Evolutionary conservation across 2,113 vertebrate genomes (phyloP).

Genomic region (Melanerpes formicivorus): DNA sequence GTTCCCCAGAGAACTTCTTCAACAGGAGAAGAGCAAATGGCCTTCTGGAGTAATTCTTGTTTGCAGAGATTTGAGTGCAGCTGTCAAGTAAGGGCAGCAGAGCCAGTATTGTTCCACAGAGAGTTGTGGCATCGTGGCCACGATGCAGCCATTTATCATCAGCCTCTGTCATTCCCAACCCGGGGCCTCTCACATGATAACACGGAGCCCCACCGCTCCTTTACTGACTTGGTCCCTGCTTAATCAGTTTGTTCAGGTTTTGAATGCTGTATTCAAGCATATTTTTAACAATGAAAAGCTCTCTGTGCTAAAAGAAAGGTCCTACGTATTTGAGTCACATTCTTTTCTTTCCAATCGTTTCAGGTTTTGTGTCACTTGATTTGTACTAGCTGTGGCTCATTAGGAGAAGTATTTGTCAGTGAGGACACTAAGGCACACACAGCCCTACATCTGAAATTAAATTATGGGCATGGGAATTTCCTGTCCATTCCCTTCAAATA

Average conservation of each 20-base stretch:
- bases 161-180: conserved; percentile 36
- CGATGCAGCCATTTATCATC: conserved; percentile 58
- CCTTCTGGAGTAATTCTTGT: conserved; percentile 2
- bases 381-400: conserved; percentile 63
- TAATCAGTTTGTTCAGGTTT: conserved; percentile 71
- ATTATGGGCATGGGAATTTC: conserved; percentile 66
- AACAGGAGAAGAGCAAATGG: background rate
- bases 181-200: conserved; percentile 48
- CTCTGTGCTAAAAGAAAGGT: conserved; percentile 62
- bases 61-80: conserved; percentile 8
- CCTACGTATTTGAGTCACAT: conserved; percentile 57
- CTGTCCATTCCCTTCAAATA: conserved; percentile 54
- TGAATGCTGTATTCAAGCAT: conserved; percentile 65
- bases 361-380: conserved; percentile 59
- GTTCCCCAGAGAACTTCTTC: background rate
- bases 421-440: conserved; percentile 30
- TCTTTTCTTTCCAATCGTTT: conserved; percentile 52
- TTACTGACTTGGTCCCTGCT: conserved; percentile 51
- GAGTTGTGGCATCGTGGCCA: conserved; percentile 40
- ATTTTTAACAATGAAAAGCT: conserved; percentile 65
- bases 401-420: conserved; percentile 56
- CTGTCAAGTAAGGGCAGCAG: conserved; percentile 25
- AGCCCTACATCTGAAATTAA: conserved; percentile 60
- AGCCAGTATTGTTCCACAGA: conserved; percentile 34
- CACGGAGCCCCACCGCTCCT: background rate